A percentile compares a stretch with the other conserved stretches of the same genome.
phyloP scores from a whole-genome alignment of 2,797 vertebrate genomes.

The Clarias platycephalus region DNA sequence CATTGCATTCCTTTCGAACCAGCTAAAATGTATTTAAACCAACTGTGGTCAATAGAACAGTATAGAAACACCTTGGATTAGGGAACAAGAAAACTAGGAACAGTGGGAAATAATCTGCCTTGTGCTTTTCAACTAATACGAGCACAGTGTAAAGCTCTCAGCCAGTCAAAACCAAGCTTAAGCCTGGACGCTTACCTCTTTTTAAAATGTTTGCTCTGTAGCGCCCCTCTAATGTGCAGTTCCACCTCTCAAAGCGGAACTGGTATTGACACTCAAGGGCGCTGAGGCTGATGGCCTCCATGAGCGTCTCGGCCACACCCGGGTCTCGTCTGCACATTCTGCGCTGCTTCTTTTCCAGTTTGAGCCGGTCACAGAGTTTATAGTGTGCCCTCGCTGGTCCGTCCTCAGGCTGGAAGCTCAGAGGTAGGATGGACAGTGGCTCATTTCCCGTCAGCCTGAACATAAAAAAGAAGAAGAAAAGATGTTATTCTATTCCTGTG shows the following conservation, averaged over 20 bases:
- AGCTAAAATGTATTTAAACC: background rate
- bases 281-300: conserved; percentile 97
- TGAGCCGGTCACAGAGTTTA: conserved; percentile 97
- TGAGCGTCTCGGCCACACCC: conserved; percentile 91
- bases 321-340: conserved; percentile 97
- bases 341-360: conserved; percentile 96
- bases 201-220: conserved; percentile 91
- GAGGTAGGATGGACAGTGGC: conserved; percentile 93
- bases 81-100: background rate
- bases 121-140: background rate
- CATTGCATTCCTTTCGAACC: background rate
- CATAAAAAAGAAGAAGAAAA: background rate
- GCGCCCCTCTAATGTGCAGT: conserved; percentile 94
- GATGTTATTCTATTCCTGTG: background rate
- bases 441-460: conserved; percentile 94
- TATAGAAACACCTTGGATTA: background rate
- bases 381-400: conserved; percentile 85
- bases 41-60: background rate
- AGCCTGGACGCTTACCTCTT: conserved; percentile 74
- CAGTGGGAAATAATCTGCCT: background rate
- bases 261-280: conserved; percentile 97
- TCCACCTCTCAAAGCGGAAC: conserved; percentile 98
- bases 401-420: conserved; percentile 90
- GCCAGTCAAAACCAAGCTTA: background rate
- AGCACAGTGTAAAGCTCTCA: background rate